Evolutionary conservation across 2,113 vertebrate species (phyloP), one percentile per base, ranked within the genome.

Genomic region (Pangasianodon gigas): DNA sequence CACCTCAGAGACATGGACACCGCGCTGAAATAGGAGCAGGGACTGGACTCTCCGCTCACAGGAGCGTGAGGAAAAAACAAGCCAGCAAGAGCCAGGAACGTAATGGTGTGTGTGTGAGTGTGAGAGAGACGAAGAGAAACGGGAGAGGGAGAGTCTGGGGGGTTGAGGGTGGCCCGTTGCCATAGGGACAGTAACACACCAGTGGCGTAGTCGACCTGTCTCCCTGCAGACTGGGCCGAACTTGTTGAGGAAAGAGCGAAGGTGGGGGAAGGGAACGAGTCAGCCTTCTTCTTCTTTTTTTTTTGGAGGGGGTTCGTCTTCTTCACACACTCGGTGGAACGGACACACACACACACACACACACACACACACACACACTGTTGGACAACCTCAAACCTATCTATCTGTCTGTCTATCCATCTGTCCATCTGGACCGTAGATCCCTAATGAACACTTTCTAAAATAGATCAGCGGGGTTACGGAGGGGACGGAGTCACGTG

Each of bases 121-220:
- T 52, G 86, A 37, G 62, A 3, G 79, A 79, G 4, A 3, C 29
- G 14, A 9, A 52, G 29, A 54, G 32, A 79, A 86, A 41, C 41
- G 83, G 62, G 37, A 86, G 21, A 85, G 91, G 90, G 75, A 44
- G 54, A 54, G 14, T 62, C n/a, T 62, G 44, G 82, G 37, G 62
- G 91, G 91, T 88, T 89, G 87, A 92, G 90, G 86, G 93, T 94
- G 92, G 94, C 93, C 92, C 93, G 96, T 97, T 96, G 95, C 96
- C 93, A 97, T 96, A 94, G 96, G 94, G 95, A 97, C 92, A 93
- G 95, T 96, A 96, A 96, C 96, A 97, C 96, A 96, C 94, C 95
- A 96, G 95, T 96, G 95, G 94, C 90, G 93, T 94, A 96, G 95
- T 94, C 95, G 94, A 94, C 96, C 95, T 94, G 95, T 96, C 95